Conservation (phyloP, 2,797 vertebrate genomes). For the Sardinella longiceps region DNA sequence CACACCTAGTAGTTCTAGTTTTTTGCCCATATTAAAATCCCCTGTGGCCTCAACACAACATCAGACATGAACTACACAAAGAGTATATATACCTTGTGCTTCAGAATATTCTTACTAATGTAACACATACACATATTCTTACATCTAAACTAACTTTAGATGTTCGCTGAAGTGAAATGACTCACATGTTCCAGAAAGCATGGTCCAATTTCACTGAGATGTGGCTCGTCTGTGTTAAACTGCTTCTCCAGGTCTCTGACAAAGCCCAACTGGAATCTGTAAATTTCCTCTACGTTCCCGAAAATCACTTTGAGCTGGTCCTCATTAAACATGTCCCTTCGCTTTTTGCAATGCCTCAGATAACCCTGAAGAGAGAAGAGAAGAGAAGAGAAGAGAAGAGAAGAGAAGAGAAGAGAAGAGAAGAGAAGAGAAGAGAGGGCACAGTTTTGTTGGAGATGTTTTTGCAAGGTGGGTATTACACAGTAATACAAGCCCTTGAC, state of each 20-base stretch:
- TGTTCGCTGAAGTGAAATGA: background rate
- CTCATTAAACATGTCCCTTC: constrained; percentile 98
- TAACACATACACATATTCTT: too few species aligned
- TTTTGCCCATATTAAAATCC: too few species aligned
- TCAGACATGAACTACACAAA: too few species aligned
- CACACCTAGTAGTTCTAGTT: background rate
- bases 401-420: constrained; percentile 45
- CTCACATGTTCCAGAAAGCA: constrained; percentile 97
- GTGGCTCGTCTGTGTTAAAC: constrained; percentile 97
- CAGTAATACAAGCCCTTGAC: too few species aligned
- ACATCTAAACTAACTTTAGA: background rate
- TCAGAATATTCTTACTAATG: too few species aligned
- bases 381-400: constrained; percentile 26
- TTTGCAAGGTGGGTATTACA: background rate
- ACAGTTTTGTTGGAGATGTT: too few species aligned
- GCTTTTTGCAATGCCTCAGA: constrained; percentile 94
- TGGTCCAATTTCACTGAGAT: constrained; percentile 96
- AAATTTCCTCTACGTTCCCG: constrained; percentile 98
- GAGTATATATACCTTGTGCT: too few species aligned
- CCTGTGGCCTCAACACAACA: too few species aligned
- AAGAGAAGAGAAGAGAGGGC: constrained; percentile 23
- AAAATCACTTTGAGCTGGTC: constrained; percentile 97
- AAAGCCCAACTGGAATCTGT: constrained; percentile 97
- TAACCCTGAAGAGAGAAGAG: constrained; percentile 82
- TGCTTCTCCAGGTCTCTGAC: constrained; percentile 97